Evolutionary conservation across 2,888 invertebrate genomes (phyloP).

Genomic region (Pterostichus niger): DNA sequence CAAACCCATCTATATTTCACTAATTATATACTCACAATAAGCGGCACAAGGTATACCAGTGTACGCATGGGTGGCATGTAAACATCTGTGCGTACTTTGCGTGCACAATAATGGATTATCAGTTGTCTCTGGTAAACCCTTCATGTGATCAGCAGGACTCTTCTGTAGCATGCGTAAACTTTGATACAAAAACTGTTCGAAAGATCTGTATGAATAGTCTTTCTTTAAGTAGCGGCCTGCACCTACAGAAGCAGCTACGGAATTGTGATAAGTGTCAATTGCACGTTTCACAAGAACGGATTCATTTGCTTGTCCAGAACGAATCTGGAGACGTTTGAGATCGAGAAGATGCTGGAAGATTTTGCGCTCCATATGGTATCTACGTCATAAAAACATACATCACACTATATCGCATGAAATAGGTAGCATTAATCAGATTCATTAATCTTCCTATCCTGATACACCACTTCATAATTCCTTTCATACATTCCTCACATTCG

Average conservation of each 20-base stretch:
- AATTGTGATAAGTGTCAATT: constrained; percentile 90
- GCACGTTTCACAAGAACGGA: constrained; percentile 92
- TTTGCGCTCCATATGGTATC: constrained; percentile 94
- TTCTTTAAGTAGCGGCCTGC: constrained; percentile 83
- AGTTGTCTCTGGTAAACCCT: constrained; percentile 75
- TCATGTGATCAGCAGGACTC: constrained; percentile 82
- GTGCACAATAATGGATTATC: constrained; percentile 91
- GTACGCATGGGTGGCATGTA: constrained; percentile 94
- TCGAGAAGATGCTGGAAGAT: constrained; percentile 96
- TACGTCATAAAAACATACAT: constrained; percentile 74
- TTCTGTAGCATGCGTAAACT: constrained; percentile 89
- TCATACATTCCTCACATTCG: no score
- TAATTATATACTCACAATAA: constrained; percentile 86
- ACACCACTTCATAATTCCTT: no score
- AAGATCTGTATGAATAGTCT: constrained; percentile 86
- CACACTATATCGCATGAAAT: no score
- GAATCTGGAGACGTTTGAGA: constrained; percentile 93
- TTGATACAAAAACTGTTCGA: constrained; percentile 94
- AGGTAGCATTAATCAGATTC: no score
- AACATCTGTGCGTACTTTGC: constrained; percentile 92
- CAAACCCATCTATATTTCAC: no score
- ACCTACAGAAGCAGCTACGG: constrained; percentile 84
- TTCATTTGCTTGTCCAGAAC: constrained; percentile 93
- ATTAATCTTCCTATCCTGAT: no score
- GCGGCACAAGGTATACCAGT: constrained; percentile 93